Evolutionary conservation across 2,113 vertebrate genomes (phyloP).

Genomic region (Echinops telfairi): DNA sequence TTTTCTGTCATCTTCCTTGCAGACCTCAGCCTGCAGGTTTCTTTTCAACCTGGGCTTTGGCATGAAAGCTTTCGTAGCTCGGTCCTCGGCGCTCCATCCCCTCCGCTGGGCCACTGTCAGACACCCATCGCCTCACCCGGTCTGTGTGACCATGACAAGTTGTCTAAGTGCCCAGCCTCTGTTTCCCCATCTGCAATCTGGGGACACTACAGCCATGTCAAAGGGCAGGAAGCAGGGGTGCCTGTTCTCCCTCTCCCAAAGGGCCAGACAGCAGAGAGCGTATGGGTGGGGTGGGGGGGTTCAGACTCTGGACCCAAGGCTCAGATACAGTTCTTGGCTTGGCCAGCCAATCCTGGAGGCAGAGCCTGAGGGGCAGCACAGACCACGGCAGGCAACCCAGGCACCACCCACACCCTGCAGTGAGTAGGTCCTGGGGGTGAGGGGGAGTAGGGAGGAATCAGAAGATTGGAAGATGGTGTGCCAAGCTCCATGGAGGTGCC

Average conservation of each 20-base stretch:
- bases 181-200: not conserved
- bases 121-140: not conserved
- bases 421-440: not conserved
- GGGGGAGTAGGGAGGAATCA: rapidly evolving
- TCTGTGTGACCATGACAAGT: not conserved
- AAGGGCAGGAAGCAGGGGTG: not conserved
- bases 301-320: not conserved
- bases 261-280: no score
- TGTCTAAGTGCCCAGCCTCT: not conserved
- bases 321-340: not conserved
- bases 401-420: not conserved
- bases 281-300: not conserved
- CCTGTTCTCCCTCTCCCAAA: no score
- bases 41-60: not conserved
- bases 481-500: not conserved
- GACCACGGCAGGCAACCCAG: rapidly evolving
- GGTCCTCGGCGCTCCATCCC: no score
- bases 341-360: not conserved
- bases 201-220: not conserved
- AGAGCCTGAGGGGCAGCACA: not conserved
- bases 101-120: no score
- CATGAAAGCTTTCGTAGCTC: not conserved
- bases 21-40: not conserved
- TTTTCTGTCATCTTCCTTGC: not conserved
- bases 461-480: not conserved